These are phyloP conservation scores for Bombus confusus DNA, from an alignment of 1,140 invertebrate species.

Conservation along the genomic window DNA sequence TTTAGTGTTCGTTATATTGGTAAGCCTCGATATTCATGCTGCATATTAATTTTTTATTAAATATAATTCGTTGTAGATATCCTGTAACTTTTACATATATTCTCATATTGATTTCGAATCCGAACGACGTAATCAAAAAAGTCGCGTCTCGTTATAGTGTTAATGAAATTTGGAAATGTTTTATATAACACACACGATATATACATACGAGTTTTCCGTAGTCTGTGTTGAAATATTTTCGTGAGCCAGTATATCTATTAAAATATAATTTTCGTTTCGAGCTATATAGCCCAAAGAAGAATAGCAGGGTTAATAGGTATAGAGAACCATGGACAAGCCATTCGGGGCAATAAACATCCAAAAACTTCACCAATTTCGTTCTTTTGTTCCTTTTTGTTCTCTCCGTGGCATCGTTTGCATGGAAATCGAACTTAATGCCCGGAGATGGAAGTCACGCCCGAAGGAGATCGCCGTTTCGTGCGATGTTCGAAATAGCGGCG, in stretches of 20 bases:
- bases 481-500: slow-evolving; percentile 26
- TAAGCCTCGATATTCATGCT: too few species aligned
- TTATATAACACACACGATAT: too few species aligned
- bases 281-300: background rate
- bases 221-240: too few species aligned
- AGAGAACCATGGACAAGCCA: background rate
- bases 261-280: background rate
- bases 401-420: slow-evolving; percentile 14
- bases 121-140: too few species aligned
- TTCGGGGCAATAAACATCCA: background rate
- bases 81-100: too few species aligned
- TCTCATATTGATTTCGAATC: too few species aligned
- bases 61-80: too few species aligned
- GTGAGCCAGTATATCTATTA: background rate
- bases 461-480: background rate
- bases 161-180: too few species aligned
- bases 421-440: slow-evolving; percentile 21
- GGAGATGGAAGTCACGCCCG: slow-evolving; percentile 10
- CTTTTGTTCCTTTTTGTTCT: background rate
- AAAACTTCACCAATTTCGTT: background rate
- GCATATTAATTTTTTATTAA: too few species aligned
- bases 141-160: too few species aligned
- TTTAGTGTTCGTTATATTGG: too few species aligned
- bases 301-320: background rate
- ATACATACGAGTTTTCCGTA: too few species aligned